Percentiles rank a stretch among this genome's conserved stretches.
phyloP scores from a whole-genome alignment of 2,888 invertebrate species.

The Aspidiotus rigidus region DNA sequence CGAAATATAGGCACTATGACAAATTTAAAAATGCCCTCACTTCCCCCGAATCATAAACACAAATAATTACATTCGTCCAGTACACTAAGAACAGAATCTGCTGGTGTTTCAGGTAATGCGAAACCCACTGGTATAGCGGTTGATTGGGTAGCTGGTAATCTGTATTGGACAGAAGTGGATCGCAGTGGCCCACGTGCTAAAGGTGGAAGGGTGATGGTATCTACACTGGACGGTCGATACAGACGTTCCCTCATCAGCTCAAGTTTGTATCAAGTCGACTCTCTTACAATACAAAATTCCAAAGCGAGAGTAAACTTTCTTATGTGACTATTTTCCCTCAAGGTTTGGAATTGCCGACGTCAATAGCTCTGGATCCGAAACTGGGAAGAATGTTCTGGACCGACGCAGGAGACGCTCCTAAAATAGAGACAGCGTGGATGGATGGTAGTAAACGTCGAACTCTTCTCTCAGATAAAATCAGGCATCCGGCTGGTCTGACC shows the following conservation, averaged over 20 bases:
- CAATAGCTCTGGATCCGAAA: constrained; percentile 79
- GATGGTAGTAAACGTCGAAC: constrained; percentile 81
- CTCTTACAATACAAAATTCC: not conserved
- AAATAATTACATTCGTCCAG: not conserved
- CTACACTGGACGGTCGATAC: constrained; percentile 82
- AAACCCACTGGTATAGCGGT: constrained; percentile 83
- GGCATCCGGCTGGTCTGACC: constrained; percentile 79
- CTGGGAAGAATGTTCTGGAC: constrained; percentile 86
- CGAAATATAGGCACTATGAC: too few relatives aligned
- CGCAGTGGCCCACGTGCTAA: constrained; percentile 62
- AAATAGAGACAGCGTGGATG: constrained; percentile 94
- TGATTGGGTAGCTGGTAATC: constrained; percentile 86
- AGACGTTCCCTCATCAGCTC: constrained; percentile 64
- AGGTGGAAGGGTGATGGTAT: constrained; percentile 77
- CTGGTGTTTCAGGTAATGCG: constrained; percentile 50
- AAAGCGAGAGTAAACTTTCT: not conserved
- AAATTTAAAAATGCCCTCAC: too few relatives aligned
- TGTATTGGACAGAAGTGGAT: constrained; percentile 80
- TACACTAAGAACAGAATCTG: not conserved
- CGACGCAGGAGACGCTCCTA: constrained; percentile 80
- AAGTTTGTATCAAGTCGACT: constrained; percentile 35
- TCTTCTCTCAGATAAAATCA: constrained; percentile 68
- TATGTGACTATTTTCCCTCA: constrained; percentile 38
- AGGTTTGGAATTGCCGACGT: constrained; percentile 76
- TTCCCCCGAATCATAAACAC: too few relatives aligned